A percentile compares a stretch with the other conserved stretches of the same genome.
phyloP scores from a whole-genome alignment of 2,113 vertebrate genomes.

The Burhinus oedicnemus region DNA sequence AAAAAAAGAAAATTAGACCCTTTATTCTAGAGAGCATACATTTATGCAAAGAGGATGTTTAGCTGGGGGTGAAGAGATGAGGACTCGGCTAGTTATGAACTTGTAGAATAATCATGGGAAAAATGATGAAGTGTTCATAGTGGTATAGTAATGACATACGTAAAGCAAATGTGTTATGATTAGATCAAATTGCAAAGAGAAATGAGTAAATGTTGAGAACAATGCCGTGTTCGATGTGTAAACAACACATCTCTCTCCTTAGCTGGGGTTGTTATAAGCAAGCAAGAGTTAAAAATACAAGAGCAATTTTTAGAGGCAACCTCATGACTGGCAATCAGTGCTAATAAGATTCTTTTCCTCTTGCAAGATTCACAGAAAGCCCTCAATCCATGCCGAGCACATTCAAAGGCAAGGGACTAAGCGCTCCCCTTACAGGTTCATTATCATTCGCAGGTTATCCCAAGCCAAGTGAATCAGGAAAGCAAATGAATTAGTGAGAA shows the following conservation, averaged over 20 bases:
- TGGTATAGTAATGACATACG: constrained; percentile 35
- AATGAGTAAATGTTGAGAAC: constrained; percentile 45
- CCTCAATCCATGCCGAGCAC: constrained; percentile 94
- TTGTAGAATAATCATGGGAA: constrained; percentile 58
- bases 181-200: constrained; percentile 45
- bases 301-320: constrained; percentile 80
- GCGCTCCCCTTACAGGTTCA: constrained; percentile 88
- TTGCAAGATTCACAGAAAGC: constrained; percentile 92
- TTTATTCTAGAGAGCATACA: constrained; percentile 56
- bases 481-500: constrained; percentile 99
- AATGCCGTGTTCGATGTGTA: neutral
- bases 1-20: constrained; percentile 51
- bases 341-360: constrained; percentile 91
- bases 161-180: constrained; percentile 60
- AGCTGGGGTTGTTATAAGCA: constrained; percentile 45
- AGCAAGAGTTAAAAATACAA: constrained; percentile 81
- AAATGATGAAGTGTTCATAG: constrained; percentile 39
- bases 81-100: constrained; percentile 52
- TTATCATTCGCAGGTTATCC: constrained; percentile 99
- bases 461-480: constrained; percentile 95
- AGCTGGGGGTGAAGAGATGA: constrained; percentile 50
- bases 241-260: constrained; percentile 21
- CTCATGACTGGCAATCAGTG: constrained; percentile 88
- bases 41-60: constrained; percentile 63
- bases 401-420: constrained; percentile 95